Evolutionary conservation across 2,797 vertebrate genomes (phyloP), one percentile per base, ranked within the genome.

Genomic region (Cephalopachus bancanus): DNA sequence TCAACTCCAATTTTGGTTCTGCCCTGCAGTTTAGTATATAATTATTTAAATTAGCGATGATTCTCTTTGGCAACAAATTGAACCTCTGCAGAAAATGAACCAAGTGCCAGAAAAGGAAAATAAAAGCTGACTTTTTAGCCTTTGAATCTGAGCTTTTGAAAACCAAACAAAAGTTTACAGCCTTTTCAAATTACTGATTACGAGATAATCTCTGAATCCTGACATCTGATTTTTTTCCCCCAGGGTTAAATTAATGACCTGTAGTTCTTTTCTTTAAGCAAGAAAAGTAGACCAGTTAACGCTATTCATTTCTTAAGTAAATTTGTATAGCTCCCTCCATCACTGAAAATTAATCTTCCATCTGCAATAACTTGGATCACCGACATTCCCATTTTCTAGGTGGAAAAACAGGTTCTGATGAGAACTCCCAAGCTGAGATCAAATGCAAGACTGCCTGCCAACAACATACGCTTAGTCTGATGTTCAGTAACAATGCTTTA

Each of bases 1-100:
- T 97, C 95, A 93, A 97, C 92, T 53, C 84, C 81, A 93, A 83
- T 97, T 97, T 97, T 53, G 71, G 55, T 81, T 94, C 81, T 92
- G 90, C 51, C 94, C 97, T 94, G 84, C 78, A 94, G 91, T 96
- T 97, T 84, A 94, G 95, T 83, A 80, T 97, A 59, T 97, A 97
- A 97, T 98, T 98, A 97, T 93, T 97, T 96, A 97, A 97, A 97
- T 97, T 97, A 96, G 95, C 2, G 2, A 97, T 95, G 93, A 96
- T 81, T 95, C 84, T 96, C 84, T 97, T 92, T 97, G 92, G 95
- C 91, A 96, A 97, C 92, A 97, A 97, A 98, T 86, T 96, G 84
- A 97, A 94, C 95, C 94, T 95, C 92, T 96, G 80, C 87, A 97
- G 93, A 96, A 97, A 97, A 97, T 86, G 94, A 97, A 94, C 89